Conservation (phyloP, 2,888 invertebrate genomes). For the Masnerella sp. region DNA sequence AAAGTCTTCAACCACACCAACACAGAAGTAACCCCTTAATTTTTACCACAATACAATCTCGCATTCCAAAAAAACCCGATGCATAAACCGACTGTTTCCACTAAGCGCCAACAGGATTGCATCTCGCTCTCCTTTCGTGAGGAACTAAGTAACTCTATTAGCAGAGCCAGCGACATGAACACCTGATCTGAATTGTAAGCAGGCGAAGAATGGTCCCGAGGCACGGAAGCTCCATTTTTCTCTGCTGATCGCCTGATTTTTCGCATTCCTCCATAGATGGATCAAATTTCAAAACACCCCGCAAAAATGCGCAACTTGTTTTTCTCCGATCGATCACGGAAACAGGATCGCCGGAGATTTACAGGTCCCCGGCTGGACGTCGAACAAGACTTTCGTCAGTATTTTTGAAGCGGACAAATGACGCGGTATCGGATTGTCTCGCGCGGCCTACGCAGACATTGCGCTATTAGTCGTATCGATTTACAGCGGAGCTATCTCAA, state of each 20-base stretch:
- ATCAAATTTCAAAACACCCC: too few relatives aligned
- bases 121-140: constrained; percentile 3
- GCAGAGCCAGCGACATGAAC: not conserved
- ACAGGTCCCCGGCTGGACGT: too few relatives aligned
- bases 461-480: constrained; percentile 64
- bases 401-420: constrained; percentile 10
- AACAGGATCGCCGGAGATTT: too few relatives aligned
- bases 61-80: too few relatives aligned
- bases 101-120: not conserved
- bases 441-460: constrained; percentile 22
- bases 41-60: too few relatives aligned
- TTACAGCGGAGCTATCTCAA: constrained; percentile 65
- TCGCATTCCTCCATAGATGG: constrained; percentile 10
- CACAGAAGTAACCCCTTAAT: too few relatives aligned
- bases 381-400: too few relatives aligned
- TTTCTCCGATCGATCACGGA: too few relatives aligned
- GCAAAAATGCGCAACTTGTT: too few relatives aligned
- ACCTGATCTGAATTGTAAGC: constrained; percentile 24
- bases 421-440: constrained; percentile 16
- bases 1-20: too few relatives aligned
- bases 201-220: constrained; percentile 1
- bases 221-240: not conserved
- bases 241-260: not conserved
- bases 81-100: too few relatives aligned
- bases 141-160: constrained; percentile 8